Conservation (phyloP, 2,797 vertebrate species). For the Enteromius thamalakanensis region DNA sequence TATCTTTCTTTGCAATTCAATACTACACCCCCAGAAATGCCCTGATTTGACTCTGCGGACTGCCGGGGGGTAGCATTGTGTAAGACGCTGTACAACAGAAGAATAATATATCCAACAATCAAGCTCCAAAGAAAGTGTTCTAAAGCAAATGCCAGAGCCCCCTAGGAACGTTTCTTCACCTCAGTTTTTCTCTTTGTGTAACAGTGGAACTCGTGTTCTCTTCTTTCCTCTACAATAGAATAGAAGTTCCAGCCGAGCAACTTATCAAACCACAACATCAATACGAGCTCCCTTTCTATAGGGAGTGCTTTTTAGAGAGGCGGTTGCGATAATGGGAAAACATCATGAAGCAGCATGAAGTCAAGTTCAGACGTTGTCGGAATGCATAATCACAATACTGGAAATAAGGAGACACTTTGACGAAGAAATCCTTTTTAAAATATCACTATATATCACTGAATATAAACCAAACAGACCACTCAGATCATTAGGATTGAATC, state of each 20-base stretch:
- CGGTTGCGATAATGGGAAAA: slow-evolving; percentile 35
- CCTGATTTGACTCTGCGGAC: slow-evolving; percentile 26
- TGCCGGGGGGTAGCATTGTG: slow-evolving; percentile 15
- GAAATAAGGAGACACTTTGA: background rate
- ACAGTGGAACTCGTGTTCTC: slow-evolving; percentile 1
- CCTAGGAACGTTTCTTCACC: slow-evolving; percentile 20
- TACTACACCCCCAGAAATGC: slow-evolving; percentile 18
- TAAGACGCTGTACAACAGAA: slow-evolving; percentile 27
- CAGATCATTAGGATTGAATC: too few species aligned
- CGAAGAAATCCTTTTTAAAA: background rate
- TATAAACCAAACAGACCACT: too few species aligned
- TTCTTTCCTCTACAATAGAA: slow-evolving; percentile 27
- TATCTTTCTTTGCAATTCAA: slow-evolving; percentile 12
- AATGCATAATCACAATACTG: slow-evolving; percentile 33
- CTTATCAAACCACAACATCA: slow-evolving; percentile 46
- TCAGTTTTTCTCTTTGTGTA: slow-evolving; percentile 15
- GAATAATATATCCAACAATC: slow-evolving; percentile 34
- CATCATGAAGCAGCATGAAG: slow-evolving; percentile 21
- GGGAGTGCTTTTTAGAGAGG: slow-evolving; percentile 23
- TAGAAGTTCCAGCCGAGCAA: slow-evolving; percentile 28
- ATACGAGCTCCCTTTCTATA: slow-evolving; percentile 35
- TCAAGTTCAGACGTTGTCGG: slow-evolving; percentile 8
- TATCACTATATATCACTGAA: background rate
- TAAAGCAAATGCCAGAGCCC: slow-evolving; percentile 24
- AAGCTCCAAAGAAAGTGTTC: slow-evolving; percentile 14